A percentile compares a stretch with the other conserved stretches of the same genome.
These are phyloP conservation scores for Omphaloscelis lunosa DNA, from an alignment of 2,888 invertebrate genomes.

Conservation along the genomic window DNA sequence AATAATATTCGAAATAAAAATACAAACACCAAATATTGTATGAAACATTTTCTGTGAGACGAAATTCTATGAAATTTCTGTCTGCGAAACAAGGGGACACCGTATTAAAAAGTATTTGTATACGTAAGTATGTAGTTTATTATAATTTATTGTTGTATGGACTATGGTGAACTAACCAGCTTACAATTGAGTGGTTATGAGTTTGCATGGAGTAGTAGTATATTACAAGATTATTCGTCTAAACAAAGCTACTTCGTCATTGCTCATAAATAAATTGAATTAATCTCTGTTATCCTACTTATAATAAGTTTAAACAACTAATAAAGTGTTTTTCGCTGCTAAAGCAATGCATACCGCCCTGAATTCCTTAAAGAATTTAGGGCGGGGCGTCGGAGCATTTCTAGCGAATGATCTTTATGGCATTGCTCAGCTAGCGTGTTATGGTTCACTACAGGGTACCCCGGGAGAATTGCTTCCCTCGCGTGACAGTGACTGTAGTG, in stretches of 20 bases:
- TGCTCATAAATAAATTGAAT: background rate
- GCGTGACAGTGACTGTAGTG: background rate
- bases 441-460: background rate
- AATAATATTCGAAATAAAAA: too few relatives aligned
- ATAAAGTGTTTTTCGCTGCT: background rate
- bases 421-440: constrained; percentile 21
- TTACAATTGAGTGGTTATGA: background rate
- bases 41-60: too few relatives aligned
- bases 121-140: background rate
- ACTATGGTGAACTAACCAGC: background rate
- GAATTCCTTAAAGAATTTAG: background rate
- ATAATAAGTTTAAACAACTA: background rate
- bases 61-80: too few relatives aligned
- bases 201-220: background rate
- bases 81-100: too few relatives aligned
- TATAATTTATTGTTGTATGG: background rate
- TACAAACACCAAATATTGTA: too few relatives aligned
- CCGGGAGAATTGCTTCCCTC: background rate
- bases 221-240: background rate
- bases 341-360: background rate
- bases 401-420: constrained; percentile 7
- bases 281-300: background rate
- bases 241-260: background rate
- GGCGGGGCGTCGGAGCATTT: background rate
- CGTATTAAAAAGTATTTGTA: background rate